Base-by-base conservation (phyloP, 2,888 invertebrate genomes). In the Drosophila emarginata region DNA sequence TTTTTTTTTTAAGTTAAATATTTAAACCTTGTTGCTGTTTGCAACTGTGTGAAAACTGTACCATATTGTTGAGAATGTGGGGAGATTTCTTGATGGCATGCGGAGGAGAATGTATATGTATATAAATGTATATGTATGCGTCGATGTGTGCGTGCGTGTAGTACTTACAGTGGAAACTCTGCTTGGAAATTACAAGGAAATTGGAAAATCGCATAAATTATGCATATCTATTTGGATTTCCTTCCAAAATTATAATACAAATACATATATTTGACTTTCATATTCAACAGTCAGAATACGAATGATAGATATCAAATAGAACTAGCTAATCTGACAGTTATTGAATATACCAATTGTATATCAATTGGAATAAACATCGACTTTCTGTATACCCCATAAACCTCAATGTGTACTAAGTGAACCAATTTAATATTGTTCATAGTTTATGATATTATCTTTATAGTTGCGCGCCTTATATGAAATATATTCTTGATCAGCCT, bases 41-140 rank as follows among this genome's bases (percentile, higher is more conserved):
- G 52, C 61, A 37, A 52, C 39, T 59, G 61, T 26, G 58, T 28
- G 65, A 63, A 62, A 81, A 87, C 87, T 82, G 87, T 82, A 87
- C 87, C 82, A 81, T 84, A 82, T 87, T 82, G 78, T 64, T 54
- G 53, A 39, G 53, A 23, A 65, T 37, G 39, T 5, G 40, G 66
- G 28, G 53, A n/a, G 51, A 18, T 18, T 52, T 58, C 4, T 51
- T 50, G 37, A 39, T 59, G 64, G 61, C 64, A 65, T 54, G 54
- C n/a, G 40, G 53, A 60, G 60, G 37, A 36, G 59, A 50, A 45
- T 40, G 58, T 37, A 21, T 23, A 45, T 40, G 58, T 51, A 21
- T 23, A 50, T 18, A 15, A 21, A 14, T 9, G 15, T 26, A 14
- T 26, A 11, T 9, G 28, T 26, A 23, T 26, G 26, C 40, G 58